These are phyloP conservation scores for Volucella bombylans DNA, from an alignment of 2,888 invertebrate species.

Conservation along the genomic window DNA sequence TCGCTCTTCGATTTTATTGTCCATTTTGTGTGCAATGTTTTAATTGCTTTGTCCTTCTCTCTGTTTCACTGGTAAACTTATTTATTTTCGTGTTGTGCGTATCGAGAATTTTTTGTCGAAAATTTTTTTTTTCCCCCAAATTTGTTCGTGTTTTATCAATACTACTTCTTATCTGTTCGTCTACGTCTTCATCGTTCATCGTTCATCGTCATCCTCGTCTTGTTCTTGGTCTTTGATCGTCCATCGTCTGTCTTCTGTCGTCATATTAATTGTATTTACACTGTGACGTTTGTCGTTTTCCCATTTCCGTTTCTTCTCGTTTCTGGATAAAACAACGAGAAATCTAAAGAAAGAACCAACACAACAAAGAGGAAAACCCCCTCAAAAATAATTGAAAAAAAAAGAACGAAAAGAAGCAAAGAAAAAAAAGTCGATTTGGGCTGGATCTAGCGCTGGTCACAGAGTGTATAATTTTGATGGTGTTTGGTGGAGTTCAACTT, in stretches of 20 bases:
- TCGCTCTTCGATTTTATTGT: conserved; percentile 17
- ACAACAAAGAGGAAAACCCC: conserved; percentile 5
- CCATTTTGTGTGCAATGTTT: conserved; percentile 30
- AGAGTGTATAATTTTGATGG: conserved; percentile 1
- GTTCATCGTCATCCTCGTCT: conserved; percentile 15
- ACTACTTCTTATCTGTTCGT: conserved; percentile 24
- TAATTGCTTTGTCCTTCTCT: conserved; percentile 49
- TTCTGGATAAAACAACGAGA: conserved; percentile 27
- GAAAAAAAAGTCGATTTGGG: conserved; percentile 35
- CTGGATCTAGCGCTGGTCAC: conserved; percentile 18
- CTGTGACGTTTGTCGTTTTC: too few species aligned
- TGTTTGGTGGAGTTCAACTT: not conserved
- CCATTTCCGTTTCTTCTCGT: conserved; percentile 11
- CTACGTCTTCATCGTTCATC: not conserved
- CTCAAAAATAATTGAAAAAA: not conserved
- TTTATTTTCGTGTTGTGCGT: conserved; percentile 43
- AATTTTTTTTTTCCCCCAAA: conserved; percentile 18
- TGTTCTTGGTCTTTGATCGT: conserved; percentile 14
- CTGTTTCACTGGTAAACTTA: conserved; percentile 22
- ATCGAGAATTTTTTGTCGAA: conserved; percentile 19
- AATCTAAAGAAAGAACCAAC: conserved; percentile 12
- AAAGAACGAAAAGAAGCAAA: not conserved
- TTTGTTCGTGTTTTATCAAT: not conserved
- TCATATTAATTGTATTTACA: too few species aligned
- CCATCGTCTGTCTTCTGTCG: too few species aligned